Evolutionary conservation across 2,113 vertebrate species (phyloP), one percentile per base, ranked within the genome.

Genomic region (Trachemys scripta): DNA sequence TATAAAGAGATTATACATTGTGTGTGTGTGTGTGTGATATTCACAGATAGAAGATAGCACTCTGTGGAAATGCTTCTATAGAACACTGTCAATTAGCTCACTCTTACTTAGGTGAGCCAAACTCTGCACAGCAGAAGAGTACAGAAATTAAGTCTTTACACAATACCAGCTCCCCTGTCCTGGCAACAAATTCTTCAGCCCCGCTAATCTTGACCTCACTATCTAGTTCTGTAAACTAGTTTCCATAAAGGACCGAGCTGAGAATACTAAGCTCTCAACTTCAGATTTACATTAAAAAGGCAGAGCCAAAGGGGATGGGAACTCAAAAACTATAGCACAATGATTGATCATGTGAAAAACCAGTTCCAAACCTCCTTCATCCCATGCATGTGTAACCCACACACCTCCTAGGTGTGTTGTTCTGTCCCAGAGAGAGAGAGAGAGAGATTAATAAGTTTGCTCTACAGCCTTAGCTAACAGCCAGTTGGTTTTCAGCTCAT

Each of bases 11-110:
- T 53, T 19, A 80, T 80, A 54, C 80, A 31, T 14, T 16, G 22
- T 24, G 14, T 31, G 24, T 78, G 75, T 49, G 49, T 49, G 49
- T 49, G 49, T 11, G 49, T 29, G 27, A 50, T 49, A 69, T 5
- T 51, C 31, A n/a, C 5, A 16, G 0, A 0, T 0, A 1, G 62
- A 47, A 87, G 3, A 81, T 24, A 20, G 0, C 57, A 3, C 12
- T 17, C 4, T 35, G 19, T 16, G 65, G 1, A 42, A 38, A 50
- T 79, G 19, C 1, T 88, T 87, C 54, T 17, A 89, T 75, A 51
- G 24, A 12, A 80, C 38, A 42, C 72, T 25, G 24, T 51, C 25
- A 56, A 17, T 8, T 69, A 0, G 19, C 72, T 91, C 80, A 65
- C 3, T 12, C 6, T 16, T n/a, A 47, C 8, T 62, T 19, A 65